A percentile compares a stretch with the other conserved stretches of the same genome.
Evolutionary conservation across 2,113 vertebrate genomes (phyloP).

Genomic region (Colaptes auratus): DNA sequence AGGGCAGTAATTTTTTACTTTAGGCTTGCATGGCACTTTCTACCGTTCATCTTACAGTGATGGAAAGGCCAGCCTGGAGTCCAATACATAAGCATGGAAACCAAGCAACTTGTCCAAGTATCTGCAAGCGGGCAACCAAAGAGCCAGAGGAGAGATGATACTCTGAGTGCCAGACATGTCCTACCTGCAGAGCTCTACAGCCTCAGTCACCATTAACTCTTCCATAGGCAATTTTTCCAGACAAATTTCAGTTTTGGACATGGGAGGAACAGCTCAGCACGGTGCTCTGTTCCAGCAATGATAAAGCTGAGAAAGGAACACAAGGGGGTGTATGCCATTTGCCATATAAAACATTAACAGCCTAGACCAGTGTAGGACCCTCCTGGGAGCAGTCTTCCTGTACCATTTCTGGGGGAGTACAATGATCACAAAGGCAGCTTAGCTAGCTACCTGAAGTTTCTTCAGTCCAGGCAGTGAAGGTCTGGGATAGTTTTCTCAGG

Average conservation of each 20-base stretch:
- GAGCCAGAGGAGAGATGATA: neutral
- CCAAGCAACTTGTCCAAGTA: neutral
- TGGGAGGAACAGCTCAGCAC: neutral
- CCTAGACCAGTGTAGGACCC: neutral
- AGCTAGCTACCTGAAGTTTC: neutral
- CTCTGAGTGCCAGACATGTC: neutral
- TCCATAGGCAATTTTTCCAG: neutral
- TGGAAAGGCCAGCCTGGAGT: neutral
- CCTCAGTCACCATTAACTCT: neutral
- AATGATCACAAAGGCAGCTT: neutral
- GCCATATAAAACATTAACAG: neutral
- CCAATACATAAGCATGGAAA: neutral
- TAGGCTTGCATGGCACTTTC: neutral
- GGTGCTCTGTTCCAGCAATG: neutral
- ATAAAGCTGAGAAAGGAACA: neutral
- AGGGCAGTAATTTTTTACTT: neutral
- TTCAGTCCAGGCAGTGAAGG: neutral
- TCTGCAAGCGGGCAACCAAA: neutral
- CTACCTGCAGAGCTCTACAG: neutral
- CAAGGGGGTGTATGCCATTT: neutral
- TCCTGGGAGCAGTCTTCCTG: neutral
- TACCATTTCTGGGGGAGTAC: neutral
- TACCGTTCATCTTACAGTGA: neutral
- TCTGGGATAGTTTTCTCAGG: neutral
- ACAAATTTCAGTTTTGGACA: neutral